These are phyloP conservation scores for Ormyrus rosae DNA, from an alignment of 2,888 invertebrate species.

Conservation along the genomic window DNA sequence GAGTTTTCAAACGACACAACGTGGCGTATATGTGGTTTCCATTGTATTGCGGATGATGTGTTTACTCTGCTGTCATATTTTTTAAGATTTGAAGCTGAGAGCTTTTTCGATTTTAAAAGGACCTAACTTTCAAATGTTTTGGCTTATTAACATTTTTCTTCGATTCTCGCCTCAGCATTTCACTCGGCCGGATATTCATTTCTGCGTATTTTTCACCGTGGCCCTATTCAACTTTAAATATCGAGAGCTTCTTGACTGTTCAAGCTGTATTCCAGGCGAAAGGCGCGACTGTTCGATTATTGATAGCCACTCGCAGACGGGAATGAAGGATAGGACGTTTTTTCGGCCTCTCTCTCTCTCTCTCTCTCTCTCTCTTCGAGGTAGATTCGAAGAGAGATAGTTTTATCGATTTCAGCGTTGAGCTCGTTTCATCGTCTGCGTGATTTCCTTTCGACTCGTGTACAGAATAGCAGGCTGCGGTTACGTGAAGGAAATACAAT, in stretches of 20 bases:
- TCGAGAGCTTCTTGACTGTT: background rate
- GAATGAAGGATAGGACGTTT: background rate
- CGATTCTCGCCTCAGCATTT: too few species aligned
- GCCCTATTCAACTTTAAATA: background rate
- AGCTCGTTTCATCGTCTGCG: constrained; percentile 27
- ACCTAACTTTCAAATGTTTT: too few species aligned
- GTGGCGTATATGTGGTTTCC: too few species aligned
- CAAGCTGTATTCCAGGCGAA: background rate
- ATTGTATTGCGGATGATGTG: too few species aligned
- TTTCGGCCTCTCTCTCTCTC: background rate
- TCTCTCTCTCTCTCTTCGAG: background rate
- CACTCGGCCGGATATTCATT: background rate
- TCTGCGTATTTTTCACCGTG: background rate
- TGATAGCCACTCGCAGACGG: background rate
- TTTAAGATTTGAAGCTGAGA: too few species aligned
- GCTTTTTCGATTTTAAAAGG: too few species aligned
- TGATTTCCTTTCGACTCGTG: constrained; percentile 32
- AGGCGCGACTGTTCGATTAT: background rate
- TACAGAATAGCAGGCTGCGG: constrained; percentile 4
- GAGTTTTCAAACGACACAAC: too few species aligned
- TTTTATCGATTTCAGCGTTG: constrained; percentile 35
- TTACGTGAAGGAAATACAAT: background rate
- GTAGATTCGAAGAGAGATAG: constrained; percentile 23
- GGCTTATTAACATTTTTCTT: too few species aligned
- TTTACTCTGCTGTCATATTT: too few species aligned